Percentiles rank a stretch among this genome's conserved stretches.
phyloP scores from a whole-genome alignment of 1,140 invertebrate genomes.

The Paraescarpia echinospica region DNA sequence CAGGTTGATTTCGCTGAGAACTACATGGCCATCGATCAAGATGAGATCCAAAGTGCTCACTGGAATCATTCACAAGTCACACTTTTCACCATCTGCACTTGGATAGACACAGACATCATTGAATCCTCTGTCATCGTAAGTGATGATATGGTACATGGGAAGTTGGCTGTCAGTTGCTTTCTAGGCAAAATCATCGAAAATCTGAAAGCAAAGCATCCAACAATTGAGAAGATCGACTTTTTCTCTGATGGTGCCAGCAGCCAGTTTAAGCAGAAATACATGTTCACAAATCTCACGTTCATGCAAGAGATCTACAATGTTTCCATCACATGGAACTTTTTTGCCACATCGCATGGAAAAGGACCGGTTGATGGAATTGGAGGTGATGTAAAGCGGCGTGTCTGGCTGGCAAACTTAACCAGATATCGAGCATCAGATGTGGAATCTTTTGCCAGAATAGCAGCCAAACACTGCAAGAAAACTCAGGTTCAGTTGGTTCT shows the following conservation, averaged over 20 bases:
- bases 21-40: slow-evolving; percentile 11
- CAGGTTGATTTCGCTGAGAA: slow-evolving; percentile 25
- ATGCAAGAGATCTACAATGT: background rate
- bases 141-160: background rate
- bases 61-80: slow-evolving; percentile 24
- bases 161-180: background rate
- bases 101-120: background rate
- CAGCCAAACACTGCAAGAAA: no score
- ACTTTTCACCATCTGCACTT: slow-evolving; percentile 15
- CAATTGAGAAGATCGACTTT: slow-evolving; percentile 14
- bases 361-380: slow-evolving; percentile 21
- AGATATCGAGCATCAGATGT: no score
- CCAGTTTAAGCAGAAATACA: slow-evolving; percentile 16
- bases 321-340: slow-evolving; percentile 16
- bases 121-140: slow-evolving; percentile 15
- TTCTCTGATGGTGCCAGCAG: slow-evolving; percentile 18
- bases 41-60: slow-evolving; percentile 24
- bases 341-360: slow-evolving; percentile 27
- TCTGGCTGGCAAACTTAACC: background rate
- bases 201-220: slow-evolving; percentile 12
- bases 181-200: background rate
- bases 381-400: slow-evolving; percentile 14
- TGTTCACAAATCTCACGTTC: slow-evolving; percentile 2
- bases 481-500: no score
- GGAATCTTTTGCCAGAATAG: no score